Evolutionary conservation across 1,140 invertebrate genomes (phyloP), one percentile per base, ranked within the genome.

Genomic region (Bilobella aurantiaca): DNA sequence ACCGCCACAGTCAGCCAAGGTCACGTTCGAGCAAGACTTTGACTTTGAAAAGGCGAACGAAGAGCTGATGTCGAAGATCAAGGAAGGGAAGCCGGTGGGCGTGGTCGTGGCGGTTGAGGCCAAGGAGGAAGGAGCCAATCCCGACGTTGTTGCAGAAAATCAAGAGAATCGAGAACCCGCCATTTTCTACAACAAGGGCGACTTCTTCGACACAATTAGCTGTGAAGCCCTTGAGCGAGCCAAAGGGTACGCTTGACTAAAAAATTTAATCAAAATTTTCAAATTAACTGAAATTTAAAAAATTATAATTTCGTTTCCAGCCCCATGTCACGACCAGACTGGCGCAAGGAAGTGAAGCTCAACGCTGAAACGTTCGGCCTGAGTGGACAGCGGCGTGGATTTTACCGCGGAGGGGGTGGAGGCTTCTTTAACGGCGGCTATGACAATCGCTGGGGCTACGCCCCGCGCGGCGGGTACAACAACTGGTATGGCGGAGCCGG

Each of bases 151-250:
- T 14, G 87, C 89, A 74, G 88, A 91, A 53, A 23, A 16, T 23
- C 12, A 53, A 23, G 49, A 53, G 21, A 81, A 82, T 69, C 83
- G 86, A 58, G 81, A 83, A 23, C 73, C 71, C 23, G 86, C 84
- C 69, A 77, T 82, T 56, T 90, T 81, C 76, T 98, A 99, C 77
- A 91, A 98, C 78, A 97, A 96, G 80, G 85, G 85, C 65, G 96
- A 96, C 78, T 99, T 99, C 84, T 99, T 99, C 79, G 96, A 99
- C 78, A 94, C 90, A 74, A 99, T 99, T 73, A 96, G 93, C 69
- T 98, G 96, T 79, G 96, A 99, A 78, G 91, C 96, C 70, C 87
- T 95, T 37, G 93, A 98, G 77, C 87, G 90, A 79, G 86, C 83
- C 77, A 87, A 87, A 80, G 88, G 88, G 85, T 88, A 76, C 76